Base-by-base conservation (phyloP, 2,888 invertebrate species). In the Pseudococcus viburni region DNA sequence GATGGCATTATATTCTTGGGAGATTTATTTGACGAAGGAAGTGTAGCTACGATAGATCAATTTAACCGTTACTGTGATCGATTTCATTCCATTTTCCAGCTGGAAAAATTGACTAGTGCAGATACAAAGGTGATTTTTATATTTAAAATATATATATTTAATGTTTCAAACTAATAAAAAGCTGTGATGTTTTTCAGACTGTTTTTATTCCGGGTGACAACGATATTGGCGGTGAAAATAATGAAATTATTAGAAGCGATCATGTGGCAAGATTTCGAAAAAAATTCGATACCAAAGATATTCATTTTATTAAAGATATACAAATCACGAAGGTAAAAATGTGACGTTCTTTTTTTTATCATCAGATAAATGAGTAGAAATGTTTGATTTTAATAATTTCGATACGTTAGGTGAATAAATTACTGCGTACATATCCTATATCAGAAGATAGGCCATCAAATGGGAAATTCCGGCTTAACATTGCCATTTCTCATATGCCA, bases 181-280 rank as follows among this genome's bases (percentile, higher is more conserved):
- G 83, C 48, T 4, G 2, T 17, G 55, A 9, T 42, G 68, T 85
- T 48, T 89, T 90, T 85, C 89, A 91, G 90, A 90, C 90, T 94
- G 93, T 99, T 87, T 98, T 96, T 93, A 92, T 99, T 89, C 97
- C 98, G 26, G 99, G 99, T 7, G 99, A 99, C 91, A 99, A 99
- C 92, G 99, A 99, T 91, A 97, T 99, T 89, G 99, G 99, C 9
- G 99, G 99, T 17, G 99, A 99, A 92, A 95, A 92, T 86, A 91
- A 94, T 89, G 93, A 94, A 64, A 94, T 96, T 95, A 89, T 89
- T 17, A 89, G 86, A 55, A 33, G 84, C 17, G 86, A 89, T 68
- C 89, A 88, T 84, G 88, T 89, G 15, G 88, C 89, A 59, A 89
- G 89, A 86, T 90, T 89, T 84, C 64, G 89, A 33, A 89, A 83